Evolutionary conservation across 2,113 vertebrate species (phyloP), one percentile per base, ranked within the genome.

Genomic region (Pithys albifrons): DNA sequence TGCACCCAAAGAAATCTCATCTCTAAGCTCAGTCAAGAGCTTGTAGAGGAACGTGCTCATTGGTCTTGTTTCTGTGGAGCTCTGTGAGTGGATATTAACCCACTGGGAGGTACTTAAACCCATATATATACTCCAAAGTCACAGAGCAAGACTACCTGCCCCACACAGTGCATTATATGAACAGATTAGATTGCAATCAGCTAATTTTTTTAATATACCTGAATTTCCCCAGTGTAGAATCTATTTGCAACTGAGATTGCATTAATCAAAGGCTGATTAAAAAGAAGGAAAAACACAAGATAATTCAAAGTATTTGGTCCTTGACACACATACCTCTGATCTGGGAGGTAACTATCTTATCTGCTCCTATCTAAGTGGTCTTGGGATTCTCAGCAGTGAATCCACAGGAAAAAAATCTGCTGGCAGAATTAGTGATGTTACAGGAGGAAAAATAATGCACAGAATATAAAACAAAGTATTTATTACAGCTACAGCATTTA

Each of bases 391-490:
- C 55, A 70, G 33, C 64, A 78, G 29, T 39, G 52, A 81, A 9
- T 20, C 25, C 66, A 88, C 39, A 88, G 28, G 19, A 27, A 69
- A 92, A 79, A 80, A 45, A 10, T n/a, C 48, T 88, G n/a, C 33
- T 19, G 35, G 24, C 67, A 79, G 41, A 91, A 83, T 77, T 31
- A 69, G 43, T 39, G n/a, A 78, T 59, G 25, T 45, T 41, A 48
- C 3, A 20, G 19, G 18, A 91, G 48, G 39, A 89, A 87, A 82
- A 94, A 91, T 4, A 69, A 93, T 1, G 22, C 37, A 51, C 37
- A 16, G 15, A 89, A 54, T 58, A 46, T 25, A 96, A 96, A 97
- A n/a, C n/a, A 66, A 95, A 84, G 45, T 76, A 86, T 95, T 73
- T 94, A 95, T 94, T 93, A 88, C 2, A 39, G 72, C 37, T 69